phyloP scores from a whole-genome alignment of 2,888 invertebrate genomes.

The Acronicta leporina region DNA sequence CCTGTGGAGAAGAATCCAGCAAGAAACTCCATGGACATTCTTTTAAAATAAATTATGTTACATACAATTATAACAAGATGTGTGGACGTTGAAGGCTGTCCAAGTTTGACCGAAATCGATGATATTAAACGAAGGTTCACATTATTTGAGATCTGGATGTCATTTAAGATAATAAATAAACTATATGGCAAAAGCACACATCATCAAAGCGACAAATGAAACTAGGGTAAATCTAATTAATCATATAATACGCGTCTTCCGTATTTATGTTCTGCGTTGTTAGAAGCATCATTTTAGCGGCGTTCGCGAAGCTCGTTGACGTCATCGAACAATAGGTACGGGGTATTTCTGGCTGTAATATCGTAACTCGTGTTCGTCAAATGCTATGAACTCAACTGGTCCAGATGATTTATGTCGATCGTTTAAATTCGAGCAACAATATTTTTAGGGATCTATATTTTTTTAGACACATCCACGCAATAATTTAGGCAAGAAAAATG shows the following conservation, averaged over 20 bases:
- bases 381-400: conserved; percentile 53
- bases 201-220: no score
- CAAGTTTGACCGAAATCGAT: no score
- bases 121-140: no score
- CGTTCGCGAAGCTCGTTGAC: conserved; percentile 59
- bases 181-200: no score
- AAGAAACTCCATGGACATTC: no score
- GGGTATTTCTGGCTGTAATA: conserved; percentile 67
- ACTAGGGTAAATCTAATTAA: no score
- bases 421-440: conserved; percentile 29
- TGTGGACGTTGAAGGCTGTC: no score
- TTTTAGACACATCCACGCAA: not conserved
- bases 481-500: not conserved
- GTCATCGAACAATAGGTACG: conserved; percentile 73
- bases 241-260: conserved; percentile 2
- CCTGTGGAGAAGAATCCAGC: no score
- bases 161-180: no score
- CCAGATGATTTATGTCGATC: conserved; percentile 48
- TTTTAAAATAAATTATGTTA: no score
- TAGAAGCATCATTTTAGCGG: conserved; percentile 56
- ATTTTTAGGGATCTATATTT: conserved; percentile 24
- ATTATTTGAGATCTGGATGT: no score
- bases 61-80: no score
- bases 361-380: conserved; percentile 61
- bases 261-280: conserved; percentile 10